Conservation (phyloP, 2,888 invertebrate species). For the Timema cristinae region DNA sequence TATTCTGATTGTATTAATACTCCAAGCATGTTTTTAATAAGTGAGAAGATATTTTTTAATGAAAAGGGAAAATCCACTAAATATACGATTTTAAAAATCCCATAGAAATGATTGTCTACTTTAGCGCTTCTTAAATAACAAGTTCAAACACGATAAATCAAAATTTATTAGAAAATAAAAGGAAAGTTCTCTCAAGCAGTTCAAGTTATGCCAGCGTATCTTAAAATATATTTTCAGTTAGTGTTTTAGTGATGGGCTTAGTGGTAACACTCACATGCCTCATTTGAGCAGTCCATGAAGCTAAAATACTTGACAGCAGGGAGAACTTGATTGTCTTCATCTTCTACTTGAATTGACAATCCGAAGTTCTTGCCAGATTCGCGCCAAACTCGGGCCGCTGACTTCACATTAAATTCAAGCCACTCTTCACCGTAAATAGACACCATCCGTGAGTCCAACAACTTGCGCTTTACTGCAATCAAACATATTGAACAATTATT, state of each 20-base stretch:
- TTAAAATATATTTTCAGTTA: no score
- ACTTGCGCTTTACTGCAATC: conserved; percentile 46
- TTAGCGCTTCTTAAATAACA: no score
- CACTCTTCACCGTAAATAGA: conserved; percentile 41
- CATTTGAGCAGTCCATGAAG: conserved; percentile 48
- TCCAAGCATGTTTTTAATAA: no score
- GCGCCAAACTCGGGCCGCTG: conserved; percentile 47
- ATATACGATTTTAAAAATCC: no score
- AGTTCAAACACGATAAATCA: no score
- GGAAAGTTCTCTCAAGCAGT: no score
- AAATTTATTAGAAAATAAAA: no score
- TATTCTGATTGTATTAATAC: no score
- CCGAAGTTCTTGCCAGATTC: conserved; percentile 46
- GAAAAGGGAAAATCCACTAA: no score
- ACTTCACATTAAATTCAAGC: conserved; percentile 50
- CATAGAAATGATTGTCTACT: no score
- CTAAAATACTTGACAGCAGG: conserved; percentile 51
- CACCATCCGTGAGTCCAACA: conserved; percentile 50
- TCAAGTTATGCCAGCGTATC: no score
- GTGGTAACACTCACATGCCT: conserved; percentile 46
- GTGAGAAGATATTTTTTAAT: no score
- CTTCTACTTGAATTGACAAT: conserved; percentile 54
- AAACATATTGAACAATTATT: conserved; percentile 12
- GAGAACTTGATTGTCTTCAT: conserved; percentile 53
- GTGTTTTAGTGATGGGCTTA: neutral